A percentile compares a stretch with the other conserved stretches of the same genome.
phyloP scores from a whole-genome alignment of 2,113 vertebrate species.

The Mesocricetus auratus region DNA sequence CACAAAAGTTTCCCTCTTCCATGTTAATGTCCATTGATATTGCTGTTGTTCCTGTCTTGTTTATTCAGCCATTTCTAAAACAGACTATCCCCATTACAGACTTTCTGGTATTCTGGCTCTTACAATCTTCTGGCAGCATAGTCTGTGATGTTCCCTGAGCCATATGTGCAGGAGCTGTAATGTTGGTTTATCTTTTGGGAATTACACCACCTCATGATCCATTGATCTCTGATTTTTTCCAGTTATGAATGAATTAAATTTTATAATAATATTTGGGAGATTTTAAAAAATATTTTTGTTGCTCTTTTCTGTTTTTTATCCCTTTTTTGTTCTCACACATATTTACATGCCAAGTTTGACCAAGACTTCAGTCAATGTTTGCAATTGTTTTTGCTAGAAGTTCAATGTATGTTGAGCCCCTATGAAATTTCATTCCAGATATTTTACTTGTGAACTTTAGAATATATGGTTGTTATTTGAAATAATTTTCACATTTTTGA shows the following conservation, averaged over 20 bases:
- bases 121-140: no score
- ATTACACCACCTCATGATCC: not conserved
- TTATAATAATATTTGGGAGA: not conserved
- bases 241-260: not conserved
- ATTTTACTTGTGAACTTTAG: not conserved
- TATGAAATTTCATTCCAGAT: not conserved
- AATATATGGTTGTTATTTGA: not conserved
- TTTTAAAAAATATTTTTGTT: not conserved
- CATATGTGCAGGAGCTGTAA: not conserved
- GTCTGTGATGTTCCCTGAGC: not conserved
- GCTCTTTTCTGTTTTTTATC: not conserved
- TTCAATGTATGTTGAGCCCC: not conserved
- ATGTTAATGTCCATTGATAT: not conserved
- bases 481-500: not conserved
- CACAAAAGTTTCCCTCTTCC: not conserved
- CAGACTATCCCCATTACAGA: not conserved
- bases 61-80: not conserved
- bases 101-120: not conserved
- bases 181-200: not conserved
- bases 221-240: not conserved
- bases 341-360: not conserved
- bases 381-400: not conserved
- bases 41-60: not conserved
- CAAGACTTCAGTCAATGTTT: not conserved
- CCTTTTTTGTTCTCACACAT: not conserved